phyloP scores from a whole-genome alignment of 2,797 vertebrate genomes.

The Malacoctenus gilli region DNA sequence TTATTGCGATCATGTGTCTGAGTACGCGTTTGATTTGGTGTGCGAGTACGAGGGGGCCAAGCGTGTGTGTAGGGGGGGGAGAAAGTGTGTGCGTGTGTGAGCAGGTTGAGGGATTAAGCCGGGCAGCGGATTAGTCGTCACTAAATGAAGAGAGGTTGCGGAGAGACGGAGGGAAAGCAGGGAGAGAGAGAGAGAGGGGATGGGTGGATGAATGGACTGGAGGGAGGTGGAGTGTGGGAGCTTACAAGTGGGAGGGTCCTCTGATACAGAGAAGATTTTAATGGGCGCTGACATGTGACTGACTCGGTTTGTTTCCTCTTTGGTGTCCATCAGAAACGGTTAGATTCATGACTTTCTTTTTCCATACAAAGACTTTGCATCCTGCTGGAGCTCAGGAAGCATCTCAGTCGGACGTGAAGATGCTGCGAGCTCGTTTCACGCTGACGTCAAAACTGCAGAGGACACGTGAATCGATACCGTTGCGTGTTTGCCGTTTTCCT shows the following conservation, averaged over 20 bases:
- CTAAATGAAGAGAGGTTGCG: slow-evolving; percentile 69
- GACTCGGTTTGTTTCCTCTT: not conserved
- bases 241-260: slow-evolving; percentile 31
- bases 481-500: too few relatives aligned
- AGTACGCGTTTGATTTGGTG: slow-evolving; percentile 9
- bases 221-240: slow-evolving; percentile 23
- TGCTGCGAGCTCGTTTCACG: not conserved
- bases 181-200: too few relatives aligned
- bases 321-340: not conserved
- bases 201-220: slow-evolving; percentile 17
- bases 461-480: too few relatives aligned
- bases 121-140: slow-evolving; percentile 74
- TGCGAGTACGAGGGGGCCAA: slow-evolving; percentile 5
- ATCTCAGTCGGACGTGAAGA: too few relatives aligned
- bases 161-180: slow-evolving; percentile 4
- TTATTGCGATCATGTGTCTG: not conserved
- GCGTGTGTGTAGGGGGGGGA: slow-evolving; percentile 15
- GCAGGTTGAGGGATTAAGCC: slow-evolving; percentile 74
- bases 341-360: not conserved
- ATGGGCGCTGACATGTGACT: slow-evolving; percentile 22
- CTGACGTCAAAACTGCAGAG: not conserved
- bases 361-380: not conserved
- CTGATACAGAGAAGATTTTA: slow-evolving; percentile 26
- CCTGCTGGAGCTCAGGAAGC: too few relatives aligned
- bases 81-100: slow-evolving; percentile 31